Evolutionary conservation across 2,888 invertebrate species (phyloP).

Genomic region (Athalia rosae): DNA sequence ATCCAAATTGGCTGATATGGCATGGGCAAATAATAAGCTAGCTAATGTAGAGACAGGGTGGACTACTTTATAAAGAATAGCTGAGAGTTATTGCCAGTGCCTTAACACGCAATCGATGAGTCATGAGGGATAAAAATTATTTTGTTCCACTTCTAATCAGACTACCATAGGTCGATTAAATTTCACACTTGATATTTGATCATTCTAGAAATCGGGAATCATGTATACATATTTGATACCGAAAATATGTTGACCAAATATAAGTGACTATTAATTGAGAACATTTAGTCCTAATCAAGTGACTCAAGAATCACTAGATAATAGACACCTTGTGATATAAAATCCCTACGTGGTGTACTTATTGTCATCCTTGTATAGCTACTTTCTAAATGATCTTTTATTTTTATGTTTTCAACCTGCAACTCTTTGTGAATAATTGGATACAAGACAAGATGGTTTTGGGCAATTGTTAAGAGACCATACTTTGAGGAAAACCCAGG

Average conservation of each 20-base stretch:
- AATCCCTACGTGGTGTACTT: constrained; percentile 20
- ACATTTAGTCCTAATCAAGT: constrained; percentile 8
- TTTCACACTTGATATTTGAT: constrained; percentile 12
- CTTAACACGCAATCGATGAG: constrained; percentile 19
- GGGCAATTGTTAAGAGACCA: background rate
- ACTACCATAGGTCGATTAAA: background rate
- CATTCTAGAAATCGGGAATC: constrained; percentile 5
- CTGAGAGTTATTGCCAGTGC: constrained; percentile 33
- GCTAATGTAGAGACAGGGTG: background rate
- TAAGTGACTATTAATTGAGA: background rate
- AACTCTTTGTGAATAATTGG: constrained; percentile 7
- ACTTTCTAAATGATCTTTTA: background rate
- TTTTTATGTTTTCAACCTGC: background rate
- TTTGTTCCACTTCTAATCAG: background rate
- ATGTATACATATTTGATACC: background rate
- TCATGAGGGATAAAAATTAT: constrained; percentile 12
- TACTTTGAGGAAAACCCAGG: constrained; percentile 1
- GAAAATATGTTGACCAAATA: background rate
- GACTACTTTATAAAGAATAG: constrained; percentile 3
- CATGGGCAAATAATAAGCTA: background rate
- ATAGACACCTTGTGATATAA: background rate
- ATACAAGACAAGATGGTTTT: background rate
- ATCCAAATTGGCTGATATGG: background rate
- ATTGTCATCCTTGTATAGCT: constrained; percentile 3
- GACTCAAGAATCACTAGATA: background rate